phyloP scores from a whole-genome alignment of 2,797 vertebrate species.

The Bradypodion pumilum region DNA sequence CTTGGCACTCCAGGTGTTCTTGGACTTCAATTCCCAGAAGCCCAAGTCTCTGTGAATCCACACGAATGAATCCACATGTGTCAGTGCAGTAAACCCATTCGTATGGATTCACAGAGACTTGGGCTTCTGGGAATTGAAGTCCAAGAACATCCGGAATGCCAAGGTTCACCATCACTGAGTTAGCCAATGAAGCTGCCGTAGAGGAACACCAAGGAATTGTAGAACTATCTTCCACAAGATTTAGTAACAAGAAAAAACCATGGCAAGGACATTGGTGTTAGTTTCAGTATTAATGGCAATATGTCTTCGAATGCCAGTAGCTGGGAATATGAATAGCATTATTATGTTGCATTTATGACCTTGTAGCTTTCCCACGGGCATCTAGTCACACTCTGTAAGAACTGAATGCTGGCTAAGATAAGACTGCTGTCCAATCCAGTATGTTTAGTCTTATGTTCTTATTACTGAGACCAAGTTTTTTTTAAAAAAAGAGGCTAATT shows the following conservation, averaged over 20 bases:
- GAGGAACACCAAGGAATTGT: background rate
- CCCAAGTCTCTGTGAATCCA: no score
- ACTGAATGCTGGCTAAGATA: background rate
- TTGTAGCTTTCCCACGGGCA: background rate
- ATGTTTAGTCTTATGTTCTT: background rate
- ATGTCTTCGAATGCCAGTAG: background rate
- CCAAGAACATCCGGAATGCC: no score
- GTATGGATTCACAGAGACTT: no score
- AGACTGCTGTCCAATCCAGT: background rate
- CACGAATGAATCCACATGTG: no score
- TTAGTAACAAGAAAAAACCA: no score
- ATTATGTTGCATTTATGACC: background rate
- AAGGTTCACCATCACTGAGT: no score
- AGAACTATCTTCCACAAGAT: no score
- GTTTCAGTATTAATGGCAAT: background rate
- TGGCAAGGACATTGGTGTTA: no score
- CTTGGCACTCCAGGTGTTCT: no score
- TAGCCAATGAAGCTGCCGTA: background rate
- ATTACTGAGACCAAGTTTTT: background rate
- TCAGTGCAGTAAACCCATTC: no score
- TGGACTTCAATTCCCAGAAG: no score
- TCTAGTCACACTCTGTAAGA: background rate
- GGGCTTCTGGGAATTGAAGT: no score
- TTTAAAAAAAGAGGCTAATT: background rate
- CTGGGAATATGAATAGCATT: background rate